A percentile compares a stretch with the other conserved stretches of the same genome.
These are phyloP conservation scores for Neuroscelio doddi DNA, from an alignment of 2,888 invertebrate genomes.

Conservation along the genomic window DNA sequence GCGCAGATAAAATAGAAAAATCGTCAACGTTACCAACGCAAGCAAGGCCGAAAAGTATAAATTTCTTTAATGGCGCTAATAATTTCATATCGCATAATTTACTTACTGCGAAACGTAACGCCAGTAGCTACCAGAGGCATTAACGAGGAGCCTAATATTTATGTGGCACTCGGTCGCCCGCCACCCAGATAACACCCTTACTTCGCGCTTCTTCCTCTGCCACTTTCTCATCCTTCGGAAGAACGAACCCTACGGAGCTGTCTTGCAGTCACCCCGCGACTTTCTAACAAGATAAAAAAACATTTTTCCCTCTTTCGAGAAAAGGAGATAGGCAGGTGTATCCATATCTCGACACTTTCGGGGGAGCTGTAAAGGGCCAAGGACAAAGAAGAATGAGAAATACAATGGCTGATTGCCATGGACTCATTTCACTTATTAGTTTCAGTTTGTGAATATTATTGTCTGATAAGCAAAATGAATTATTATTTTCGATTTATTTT, in stretches of 20 bases:
- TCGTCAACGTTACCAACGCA: constrained; percentile 57
- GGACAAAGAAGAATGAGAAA: too few species aligned
- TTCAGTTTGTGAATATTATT: too few species aligned
- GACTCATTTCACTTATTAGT: too few species aligned
- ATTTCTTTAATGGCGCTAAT: constrained; percentile 73
- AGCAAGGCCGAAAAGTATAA: constrained; percentile 66
- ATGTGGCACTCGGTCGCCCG: constrained; percentile 70
- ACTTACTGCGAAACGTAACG: constrained; percentile 73
- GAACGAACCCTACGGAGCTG: constrained; percentile 31
- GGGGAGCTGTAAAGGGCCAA: background rate
- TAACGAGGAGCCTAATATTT: constrained; percentile 73
- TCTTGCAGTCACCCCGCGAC: constrained; percentile 13
- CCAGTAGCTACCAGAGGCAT: constrained; percentile 71
- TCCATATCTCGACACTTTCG: background rate
- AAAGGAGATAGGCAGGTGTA: constrained; percentile 42
- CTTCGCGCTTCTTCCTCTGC: constrained; percentile 50
- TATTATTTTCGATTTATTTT: too few species aligned
- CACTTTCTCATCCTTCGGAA: constrained; percentile 47
- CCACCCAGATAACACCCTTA: constrained; percentile 70
- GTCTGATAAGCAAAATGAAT: too few species aligned
- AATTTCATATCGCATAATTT: constrained; percentile 73
- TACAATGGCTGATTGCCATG: too few species aligned
- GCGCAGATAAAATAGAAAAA: constrained; percentile 68
- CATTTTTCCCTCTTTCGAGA: constrained; percentile 18
- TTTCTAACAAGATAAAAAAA: constrained; percentile 49